These are phyloP conservation scores for Passerina amoena DNA, from an alignment of 2,113 vertebrate genomes.

Conservation along the genomic window DNA sequence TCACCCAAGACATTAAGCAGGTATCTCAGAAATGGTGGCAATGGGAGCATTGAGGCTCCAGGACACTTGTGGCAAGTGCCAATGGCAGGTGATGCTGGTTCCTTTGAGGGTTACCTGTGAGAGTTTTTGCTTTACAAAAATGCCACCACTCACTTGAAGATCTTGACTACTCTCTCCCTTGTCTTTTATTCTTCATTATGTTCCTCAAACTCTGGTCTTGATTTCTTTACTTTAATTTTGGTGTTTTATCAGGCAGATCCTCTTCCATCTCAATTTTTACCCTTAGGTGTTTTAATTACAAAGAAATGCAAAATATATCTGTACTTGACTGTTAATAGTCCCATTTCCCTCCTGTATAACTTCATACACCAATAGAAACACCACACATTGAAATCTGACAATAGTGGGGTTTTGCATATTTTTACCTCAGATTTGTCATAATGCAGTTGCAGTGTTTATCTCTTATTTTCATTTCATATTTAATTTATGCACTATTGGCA, in stretches of 20 bases:
- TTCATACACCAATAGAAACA: not conserved
- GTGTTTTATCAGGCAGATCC: not conserved
- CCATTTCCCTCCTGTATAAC: not conserved
- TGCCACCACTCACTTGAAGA: not conserved
- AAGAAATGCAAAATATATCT: not conserved
- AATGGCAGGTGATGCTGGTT: not conserved
- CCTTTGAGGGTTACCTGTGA: not conserved
- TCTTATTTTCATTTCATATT: not conserved
- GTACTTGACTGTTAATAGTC: not conserved
- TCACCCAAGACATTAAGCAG: not conserved
- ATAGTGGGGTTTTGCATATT: not conserved
- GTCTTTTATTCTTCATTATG: not conserved
- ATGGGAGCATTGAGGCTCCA: not conserved
- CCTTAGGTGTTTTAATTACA: not conserved
- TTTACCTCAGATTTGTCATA: not conserved
- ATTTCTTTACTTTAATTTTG: not conserved
- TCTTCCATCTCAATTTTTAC: not conserved
- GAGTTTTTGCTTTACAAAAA: not conserved
- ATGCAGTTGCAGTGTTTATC: not conserved
- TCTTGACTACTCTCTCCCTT: not conserved
- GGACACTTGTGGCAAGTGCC: not conserved
- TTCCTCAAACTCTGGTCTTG: not conserved
- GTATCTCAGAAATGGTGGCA: fast-evolving
- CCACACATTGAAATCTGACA: not conserved
- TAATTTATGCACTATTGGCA: slow-evolving; percentile 16